These are phyloP conservation scores for Ormyrus thymus DNA, from an alignment of 2,888 invertebrate species.

Conservation along the genomic window DNA sequence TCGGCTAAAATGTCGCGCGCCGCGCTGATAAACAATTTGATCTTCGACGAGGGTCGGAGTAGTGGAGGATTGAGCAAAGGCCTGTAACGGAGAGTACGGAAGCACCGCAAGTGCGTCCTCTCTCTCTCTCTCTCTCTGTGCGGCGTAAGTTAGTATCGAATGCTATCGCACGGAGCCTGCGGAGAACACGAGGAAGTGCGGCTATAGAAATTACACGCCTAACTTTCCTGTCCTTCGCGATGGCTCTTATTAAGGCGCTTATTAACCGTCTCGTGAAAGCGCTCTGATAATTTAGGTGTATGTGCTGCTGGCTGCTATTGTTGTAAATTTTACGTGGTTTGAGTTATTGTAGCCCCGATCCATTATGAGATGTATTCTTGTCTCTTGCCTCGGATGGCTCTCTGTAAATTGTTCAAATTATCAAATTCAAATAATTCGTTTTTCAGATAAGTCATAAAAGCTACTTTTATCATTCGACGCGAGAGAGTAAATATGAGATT, in stretches of 20 bases:
- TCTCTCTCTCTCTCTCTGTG: background rate
- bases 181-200: conserved; percentile 65
- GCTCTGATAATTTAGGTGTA: no score
- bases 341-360: no score
- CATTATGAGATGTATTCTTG: no score
- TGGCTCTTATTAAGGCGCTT: conserved; percentile 70
- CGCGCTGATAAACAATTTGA: conserved; percentile 47
- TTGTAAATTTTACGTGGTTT: background rate
- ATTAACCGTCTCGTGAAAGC: conserved; percentile 62
- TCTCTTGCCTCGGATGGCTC: no score
- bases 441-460: no score
- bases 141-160: conserved; percentile 45
- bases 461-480: no score
- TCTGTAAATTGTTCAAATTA: no score
- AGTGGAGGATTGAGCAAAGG: background rate
- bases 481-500: no score
- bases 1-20: conserved; percentile 26
- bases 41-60: conserved; percentile 8
- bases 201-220: conserved; percentile 69
- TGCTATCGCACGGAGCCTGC: background rate
- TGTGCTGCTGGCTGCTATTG: background rate
- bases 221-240: conserved; percentile 56
- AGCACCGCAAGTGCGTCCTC: conserved; percentile 45
- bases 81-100: conserved; percentile 35
- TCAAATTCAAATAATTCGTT: no score